phyloP scores from a whole-genome alignment of 1,140 invertebrate species.

The Bombus breviceps region DNA sequence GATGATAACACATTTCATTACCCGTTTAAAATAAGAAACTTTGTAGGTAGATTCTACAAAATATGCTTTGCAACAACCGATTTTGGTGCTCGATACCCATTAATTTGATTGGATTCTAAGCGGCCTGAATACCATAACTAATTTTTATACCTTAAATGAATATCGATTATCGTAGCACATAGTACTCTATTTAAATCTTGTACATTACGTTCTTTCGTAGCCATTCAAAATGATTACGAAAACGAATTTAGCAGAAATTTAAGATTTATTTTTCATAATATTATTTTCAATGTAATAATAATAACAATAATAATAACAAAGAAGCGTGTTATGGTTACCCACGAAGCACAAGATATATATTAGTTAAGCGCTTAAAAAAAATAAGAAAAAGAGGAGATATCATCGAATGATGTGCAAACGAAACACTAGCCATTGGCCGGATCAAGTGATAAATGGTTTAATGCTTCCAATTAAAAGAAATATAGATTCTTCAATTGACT shows the following conservation, averaged over 20 bases:
- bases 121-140: conserved; percentile 43
- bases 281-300: conserved; percentile 30
- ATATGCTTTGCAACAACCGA: conserved; percentile 48
- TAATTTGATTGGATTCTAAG: conserved; percentile 44
- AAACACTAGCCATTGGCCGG: conserved; percentile 58
- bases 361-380: conserved; percentile 52
- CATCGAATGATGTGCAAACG: conserved; percentile 58
- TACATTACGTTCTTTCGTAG: conserved; percentile 31
- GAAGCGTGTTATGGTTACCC: conserved; percentile 54
- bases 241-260: conserved; percentile 42
- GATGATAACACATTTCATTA: conserved; percentile 11
- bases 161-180: conserved; percentile 7
- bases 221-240: neutral
- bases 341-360: conserved; percentile 53
- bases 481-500: conserved; percentile 60
- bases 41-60: conserved; percentile 53
- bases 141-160: conserved; percentile 24
- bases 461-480: conserved; percentile 67
- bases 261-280: conserved; percentile 48
- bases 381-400: conserved; percentile 28
- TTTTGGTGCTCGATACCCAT: conserved; percentile 48
- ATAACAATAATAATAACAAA: conserved; percentile 26
- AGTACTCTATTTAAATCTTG: conserved; percentile 30
- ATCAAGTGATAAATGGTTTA: conserved; percentile 65
- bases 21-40: conserved; percentile 32